These are phyloP conservation scores for Zaprionus davidi DNA, from an alignment of 1,140 invertebrate species.

Conservation along the genomic window DNA sequence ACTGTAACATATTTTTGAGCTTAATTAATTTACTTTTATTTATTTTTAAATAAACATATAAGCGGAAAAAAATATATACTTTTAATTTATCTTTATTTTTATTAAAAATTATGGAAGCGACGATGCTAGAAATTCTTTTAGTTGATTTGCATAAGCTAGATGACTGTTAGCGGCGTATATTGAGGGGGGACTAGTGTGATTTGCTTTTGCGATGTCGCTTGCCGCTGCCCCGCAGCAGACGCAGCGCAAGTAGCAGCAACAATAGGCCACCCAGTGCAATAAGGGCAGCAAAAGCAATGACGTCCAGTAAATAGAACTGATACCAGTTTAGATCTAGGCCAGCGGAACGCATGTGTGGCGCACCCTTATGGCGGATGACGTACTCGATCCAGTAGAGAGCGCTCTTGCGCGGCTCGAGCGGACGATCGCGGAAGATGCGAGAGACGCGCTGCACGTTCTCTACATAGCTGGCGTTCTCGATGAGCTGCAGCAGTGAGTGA, in stretches of 20 bases:
- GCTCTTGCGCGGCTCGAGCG: slow-evolving; percentile 85
- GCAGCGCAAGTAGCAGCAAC: slow-evolving; percentile 20
- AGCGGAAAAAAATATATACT: too few species aligned
- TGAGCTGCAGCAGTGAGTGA: slow-evolving; percentile 83
- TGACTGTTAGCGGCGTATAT: too few species aligned
- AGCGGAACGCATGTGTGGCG: slow-evolving; percentile 85
- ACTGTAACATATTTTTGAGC: too few species aligned
- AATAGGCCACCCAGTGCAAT: not conserved
- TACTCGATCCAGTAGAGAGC: slow-evolving; percentile 88
- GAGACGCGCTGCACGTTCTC: slow-evolving; percentile 84
- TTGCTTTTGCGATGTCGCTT: slow-evolving; percentile 37
- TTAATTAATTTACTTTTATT: too few species aligned
- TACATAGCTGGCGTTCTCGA: slow-evolving; percentile 84
- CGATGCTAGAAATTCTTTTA: too few species aligned
- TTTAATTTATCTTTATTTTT: too few species aligned
- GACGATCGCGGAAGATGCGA: slow-evolving; percentile 86
- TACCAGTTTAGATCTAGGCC: slow-evolving; percentile 86
- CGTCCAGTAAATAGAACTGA: slow-evolving; percentile 87
- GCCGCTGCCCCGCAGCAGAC: slow-evolving; percentile 31
- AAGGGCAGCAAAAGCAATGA: slow-evolving; percentile 67
- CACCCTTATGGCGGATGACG: slow-evolving; percentile 86
- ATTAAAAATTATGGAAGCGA: too few species aligned
- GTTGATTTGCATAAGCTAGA: not conserved
- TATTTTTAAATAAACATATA: too few species aligned
- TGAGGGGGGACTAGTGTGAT: slow-evolving; percentile 17